A percentile compares a stretch with the other conserved stretches of the same genome.
Evolutionary conservation across 2,797 vertebrate genomes (phyloP).

Genomic region (Chloroceryle amazona): DNA sequence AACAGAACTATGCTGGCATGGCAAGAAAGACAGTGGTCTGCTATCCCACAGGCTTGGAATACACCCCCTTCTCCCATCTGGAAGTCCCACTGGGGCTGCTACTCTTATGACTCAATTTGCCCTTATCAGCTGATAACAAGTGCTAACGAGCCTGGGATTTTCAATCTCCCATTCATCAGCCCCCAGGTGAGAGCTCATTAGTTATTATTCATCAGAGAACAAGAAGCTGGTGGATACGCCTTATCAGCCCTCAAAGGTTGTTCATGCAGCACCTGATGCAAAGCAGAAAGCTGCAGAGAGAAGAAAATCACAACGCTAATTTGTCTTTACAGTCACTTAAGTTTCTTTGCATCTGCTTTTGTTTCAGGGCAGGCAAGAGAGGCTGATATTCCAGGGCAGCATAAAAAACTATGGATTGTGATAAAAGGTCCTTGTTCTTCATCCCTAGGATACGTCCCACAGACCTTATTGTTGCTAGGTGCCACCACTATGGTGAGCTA

Average conservation of each 20-base stretch:
- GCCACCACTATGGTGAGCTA: background rate
- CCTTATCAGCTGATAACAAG: slow-evolving; percentile 75
- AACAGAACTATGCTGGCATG: rapidly evolving
- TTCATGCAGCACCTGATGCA: slow-evolving; percentile 29
- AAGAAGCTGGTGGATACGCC: slow-evolving; percentile 7
- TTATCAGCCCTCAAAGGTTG: slow-evolving; percentile 69
- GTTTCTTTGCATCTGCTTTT: background rate
- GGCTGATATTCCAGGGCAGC: background rate
- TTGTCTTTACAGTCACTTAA: background rate
- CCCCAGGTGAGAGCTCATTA: slow-evolving; percentile 61
- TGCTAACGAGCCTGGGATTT: slow-evolving; percentile 66
- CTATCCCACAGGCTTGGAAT: background rate
- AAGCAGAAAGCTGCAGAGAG: slow-evolving; percentile 59
- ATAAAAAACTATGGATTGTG: rapidly evolving
- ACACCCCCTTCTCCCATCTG: background rate
- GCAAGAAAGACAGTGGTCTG: background rate
- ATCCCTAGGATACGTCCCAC: background rate
- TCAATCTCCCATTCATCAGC: slow-evolving; percentile 55
- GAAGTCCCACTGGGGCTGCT: background rate
- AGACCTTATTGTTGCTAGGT: background rate
- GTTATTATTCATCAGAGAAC: slow-evolving; percentile 68
- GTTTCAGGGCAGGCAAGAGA: background rate
- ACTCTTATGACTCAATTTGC: slow-evolving; percentile 61
- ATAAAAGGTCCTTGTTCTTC: background rate
- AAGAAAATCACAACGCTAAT: slow-evolving; percentile 33